Conservation (phyloP, 2,797 vertebrate species). For the Balearica regulorum region DNA sequence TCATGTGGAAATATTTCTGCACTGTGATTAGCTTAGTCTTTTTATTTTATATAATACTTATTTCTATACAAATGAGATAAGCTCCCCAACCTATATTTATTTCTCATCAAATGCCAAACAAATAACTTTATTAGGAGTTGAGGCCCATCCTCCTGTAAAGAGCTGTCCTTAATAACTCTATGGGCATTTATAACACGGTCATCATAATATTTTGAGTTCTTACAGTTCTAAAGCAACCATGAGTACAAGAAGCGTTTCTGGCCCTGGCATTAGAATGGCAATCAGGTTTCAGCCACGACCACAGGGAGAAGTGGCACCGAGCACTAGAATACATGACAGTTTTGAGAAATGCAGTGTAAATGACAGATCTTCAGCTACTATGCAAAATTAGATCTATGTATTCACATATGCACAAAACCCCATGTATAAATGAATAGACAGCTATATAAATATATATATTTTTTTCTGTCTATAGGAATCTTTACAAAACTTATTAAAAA, state of each 20-base stretch:
- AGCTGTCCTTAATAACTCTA: neutral
- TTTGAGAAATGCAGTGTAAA: neutral
- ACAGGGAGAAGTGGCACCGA: neutral
- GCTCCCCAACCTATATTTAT: neutral
- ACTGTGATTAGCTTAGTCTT: neutral
- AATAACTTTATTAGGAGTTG: neutral
- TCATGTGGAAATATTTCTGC: neutral
- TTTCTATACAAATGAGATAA: fast-evolving
- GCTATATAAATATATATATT: neutral
- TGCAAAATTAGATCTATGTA: neutral
- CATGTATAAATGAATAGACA: neutral
- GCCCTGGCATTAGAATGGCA: neutral
- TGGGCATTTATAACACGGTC: neutral
- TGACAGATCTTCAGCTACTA: neutral
- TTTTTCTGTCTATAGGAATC: neutral
- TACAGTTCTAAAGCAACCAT: neutral
- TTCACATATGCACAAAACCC: neutral
- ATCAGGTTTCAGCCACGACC: neutral
- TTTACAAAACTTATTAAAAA: neutral
- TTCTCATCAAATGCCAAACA: neutral
- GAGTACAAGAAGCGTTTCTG: neutral
- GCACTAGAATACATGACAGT: neutral
- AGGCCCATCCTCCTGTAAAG: neutral
- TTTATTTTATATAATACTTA: neutral
- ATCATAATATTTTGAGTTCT: neutral